phyloP scores from a whole-genome alignment of 1,140 invertebrate genomes.

The Anthonomus grandis region DNA sequence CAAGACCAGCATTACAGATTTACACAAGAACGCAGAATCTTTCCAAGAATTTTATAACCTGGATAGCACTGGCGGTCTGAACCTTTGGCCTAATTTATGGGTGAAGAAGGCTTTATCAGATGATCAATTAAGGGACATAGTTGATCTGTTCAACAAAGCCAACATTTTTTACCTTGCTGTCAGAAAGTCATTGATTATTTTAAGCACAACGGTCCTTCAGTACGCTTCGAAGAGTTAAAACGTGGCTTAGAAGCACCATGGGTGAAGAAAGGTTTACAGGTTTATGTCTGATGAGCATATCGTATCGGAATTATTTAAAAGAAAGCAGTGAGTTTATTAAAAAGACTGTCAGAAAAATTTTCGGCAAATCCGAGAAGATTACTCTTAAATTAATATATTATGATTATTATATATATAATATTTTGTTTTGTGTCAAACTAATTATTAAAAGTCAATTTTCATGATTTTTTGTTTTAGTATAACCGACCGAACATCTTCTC shows the following conservation, averaged over 20 bases:
- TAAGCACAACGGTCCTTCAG: constrained; percentile 17
- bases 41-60: constrained; percentile 15
- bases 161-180: constrained; percentile 12
- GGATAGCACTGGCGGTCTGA: constrained; percentile 9
- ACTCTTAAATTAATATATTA: too few species aligned
- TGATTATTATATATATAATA: too few species aligned
- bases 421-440: too few species aligned
- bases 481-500: too few species aligned
- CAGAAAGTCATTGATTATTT: constrained; percentile 15
- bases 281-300: too few species aligned
- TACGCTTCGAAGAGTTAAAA: constrained; percentile 21
- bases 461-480: too few species aligned
- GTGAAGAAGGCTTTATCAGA: constrained; percentile 11
- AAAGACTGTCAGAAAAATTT: too few species aligned
- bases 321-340: too few species aligned
- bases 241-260: constrained; percentile 25
- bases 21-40: constrained; percentile 17
- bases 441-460: too few species aligned
- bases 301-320: too few species aligned
- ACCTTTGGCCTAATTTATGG: constrained; percentile 17
- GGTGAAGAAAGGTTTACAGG: constrained; percentile 8
- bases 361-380: too few species aligned
- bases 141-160: constrained; percentile 19
- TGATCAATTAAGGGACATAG: constrained; percentile 12
- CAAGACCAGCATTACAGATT: constrained; percentile 5